Evolutionary conservation across 2,888 invertebrate genomes (phyloP), one percentile per base, ranked within the genome.

Genomic region (Apamea sordens): DNA sequence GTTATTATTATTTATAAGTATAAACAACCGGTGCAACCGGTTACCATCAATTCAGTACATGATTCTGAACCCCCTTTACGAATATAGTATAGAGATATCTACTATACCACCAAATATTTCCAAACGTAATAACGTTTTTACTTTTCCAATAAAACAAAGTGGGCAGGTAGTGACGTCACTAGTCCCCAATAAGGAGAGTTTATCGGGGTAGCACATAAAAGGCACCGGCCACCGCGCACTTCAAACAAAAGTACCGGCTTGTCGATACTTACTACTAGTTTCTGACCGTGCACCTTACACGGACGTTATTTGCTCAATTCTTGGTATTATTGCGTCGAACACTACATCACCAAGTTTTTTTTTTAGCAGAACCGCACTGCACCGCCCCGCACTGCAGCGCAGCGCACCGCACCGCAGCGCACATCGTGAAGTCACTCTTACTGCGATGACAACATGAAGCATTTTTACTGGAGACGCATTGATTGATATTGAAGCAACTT

Each of bases 181-280:
- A 78, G 83, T 71, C 73, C 79, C 83, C 87, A 86, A 88, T 88
- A 86, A 86, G 76, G 79, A 76, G 86, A 87, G 88, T 88, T 92
- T 91, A 92, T 90, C 77, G 88, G 83, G 87, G 83, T 75, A 82
- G 85, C 74, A 77, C 89, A 89, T 92, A 91, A 92, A 92, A 90
- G 83, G 85, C 92, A 92, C 88, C 90, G 89, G 91, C 85, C 75
- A 78, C 85, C 83, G 82, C 86, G 77, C 85, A 87, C 86, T 86
- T 89, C 82, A 82, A 88, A 90, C 82, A 15, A 61, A 64, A 64
- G 41, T 50, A 41, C 47, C 21, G 28, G n/a, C 11, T 64, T 67
- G 32, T 67, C 87, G 71, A 65, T 86, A 82, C 36, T 86, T 64
- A 50, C 41, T 70, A 61, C 59, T 61, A 56, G 36, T 73, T 73